Evolutionary conservation across 2,888 invertebrate genomes (phyloP), one percentile per base, ranked within the genome.

Genomic region (Villa cingulata): DNA sequence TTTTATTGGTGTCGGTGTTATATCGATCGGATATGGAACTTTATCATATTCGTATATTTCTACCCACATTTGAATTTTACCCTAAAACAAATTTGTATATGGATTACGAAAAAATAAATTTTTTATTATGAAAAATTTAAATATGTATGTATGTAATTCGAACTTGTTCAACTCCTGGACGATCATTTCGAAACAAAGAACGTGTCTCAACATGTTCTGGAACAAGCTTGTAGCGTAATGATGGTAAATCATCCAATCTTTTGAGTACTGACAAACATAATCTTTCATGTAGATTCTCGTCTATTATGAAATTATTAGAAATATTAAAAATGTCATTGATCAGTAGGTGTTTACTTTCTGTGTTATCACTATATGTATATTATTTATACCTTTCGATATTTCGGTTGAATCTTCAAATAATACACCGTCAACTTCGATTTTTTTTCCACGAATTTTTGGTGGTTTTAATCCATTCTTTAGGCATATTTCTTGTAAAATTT

Each of bases 151-250:
- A 23, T 27, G 12, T 27, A 9, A 17, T 14, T 27, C 17, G 12
- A 16, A 84, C 85, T 71, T 86, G 81, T 57, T 79, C 78, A 23
- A 86, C 73, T 29, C 83, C 86, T 0, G 86, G 85, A 59, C 80
- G 80, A 29, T 79, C 74, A 1, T 78, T 75, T 58, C 83, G 78
- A 61, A 77, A 85, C 15, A 96, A 73, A 0, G 84, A 76, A 46
- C 95, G 75, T 0, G 86, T 86, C 67, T 96, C 95, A 7, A 96
- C 83, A 65, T 96, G 92, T 63, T 96, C 92, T 0, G 89, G 89
- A 0, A 95, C 87, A 36, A 95, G 66, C 45, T 73, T 70, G 56
- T 78, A 81, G 1, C 90, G 91, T 55, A 85, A 80, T 45, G 83
- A 68, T 1, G 88, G 86, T 50, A 92, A 71, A 49, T 83, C 78